Percentiles rank a stretch among this genome's conserved stretches.
phyloP scores from a whole-genome alignment of 2,888 invertebrate species.

The Netelia fuscicornis region DNA sequence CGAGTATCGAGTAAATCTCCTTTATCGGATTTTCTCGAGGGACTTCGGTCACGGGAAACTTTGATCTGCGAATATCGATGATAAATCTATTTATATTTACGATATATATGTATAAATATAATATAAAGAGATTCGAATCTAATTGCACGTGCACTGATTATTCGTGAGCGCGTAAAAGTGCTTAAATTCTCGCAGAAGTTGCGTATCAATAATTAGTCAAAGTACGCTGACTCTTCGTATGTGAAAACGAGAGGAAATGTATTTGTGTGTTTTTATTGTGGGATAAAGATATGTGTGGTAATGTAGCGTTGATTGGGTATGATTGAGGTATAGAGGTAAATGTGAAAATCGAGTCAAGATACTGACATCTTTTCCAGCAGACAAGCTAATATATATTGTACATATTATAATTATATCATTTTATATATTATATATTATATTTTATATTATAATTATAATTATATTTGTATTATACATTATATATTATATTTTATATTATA shows the following conservation, averaged over 20 bases:
- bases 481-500: too few relatives aligned
- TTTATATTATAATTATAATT: too few relatives aligned
- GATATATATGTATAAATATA: neutral
- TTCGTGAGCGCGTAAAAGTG: too few relatives aligned
- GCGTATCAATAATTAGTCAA: slow-evolving; percentile 27
- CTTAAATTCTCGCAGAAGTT: slow-evolving; percentile 25
- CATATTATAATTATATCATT: too few relatives aligned
- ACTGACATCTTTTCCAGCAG: neutral
- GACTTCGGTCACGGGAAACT: slow-evolving; percentile 42
- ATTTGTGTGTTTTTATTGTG: neutral
- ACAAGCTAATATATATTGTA: neutral
- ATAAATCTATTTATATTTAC: slow-evolving; percentile 3
- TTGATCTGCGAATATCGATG: slow-evolving; percentile 28
- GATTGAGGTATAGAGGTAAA: neutral
- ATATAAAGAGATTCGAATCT: slow-evolving; percentile 2
- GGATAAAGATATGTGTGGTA: neutral
- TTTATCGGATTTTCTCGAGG: slow-evolving; percentile 48
- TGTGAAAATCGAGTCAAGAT: neutral
- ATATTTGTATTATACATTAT: too few relatives aligned
- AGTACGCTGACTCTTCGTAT: slow-evolving; percentile 29
- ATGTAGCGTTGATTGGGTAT: neutral
- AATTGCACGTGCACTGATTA: neutral
- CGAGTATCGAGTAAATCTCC: slow-evolving; percentile 50
- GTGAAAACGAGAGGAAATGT: neutral
- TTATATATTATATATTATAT: too few relatives aligned